Evolutionary conservation across 2,113 vertebrate genomes (phyloP).

Genomic region (Bos indicus): DNA sequence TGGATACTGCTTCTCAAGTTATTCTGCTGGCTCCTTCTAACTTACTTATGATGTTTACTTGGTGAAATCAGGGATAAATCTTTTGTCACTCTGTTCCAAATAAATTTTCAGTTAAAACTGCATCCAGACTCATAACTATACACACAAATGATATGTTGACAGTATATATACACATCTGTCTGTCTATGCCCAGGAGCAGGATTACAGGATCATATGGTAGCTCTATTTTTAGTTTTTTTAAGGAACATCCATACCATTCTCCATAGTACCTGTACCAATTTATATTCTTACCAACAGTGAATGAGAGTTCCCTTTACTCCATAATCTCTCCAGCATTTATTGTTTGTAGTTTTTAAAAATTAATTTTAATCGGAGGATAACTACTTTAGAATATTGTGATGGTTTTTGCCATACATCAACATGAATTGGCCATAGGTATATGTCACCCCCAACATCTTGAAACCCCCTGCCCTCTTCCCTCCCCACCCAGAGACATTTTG

Average conservation of each 20-base stretch:
- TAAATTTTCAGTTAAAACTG: background rate
- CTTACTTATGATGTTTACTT: background rate
- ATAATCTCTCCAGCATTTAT: background rate
- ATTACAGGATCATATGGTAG: background rate
- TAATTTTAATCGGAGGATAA: background rate
- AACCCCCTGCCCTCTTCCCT: accelerated
- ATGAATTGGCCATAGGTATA: background rate
- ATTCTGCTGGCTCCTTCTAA: background rate
- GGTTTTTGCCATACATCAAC: background rate
- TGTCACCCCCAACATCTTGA: background rate
- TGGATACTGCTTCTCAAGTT: background rate
- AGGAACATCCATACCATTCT: background rate
- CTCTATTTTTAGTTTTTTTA: background rate
- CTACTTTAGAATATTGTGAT: background rate
- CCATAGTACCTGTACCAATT: background rate
- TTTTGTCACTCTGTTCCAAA: background rate
- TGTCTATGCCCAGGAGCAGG: background rate
- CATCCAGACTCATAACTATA: background rate
- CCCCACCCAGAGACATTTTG: background rate
- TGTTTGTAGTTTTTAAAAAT: background rate
- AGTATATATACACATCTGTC: too few relatives aligned
- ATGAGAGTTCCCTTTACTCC: background rate
- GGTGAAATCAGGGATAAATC: background rate
- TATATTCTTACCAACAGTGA: background rate
- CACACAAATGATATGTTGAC: background rate